Base-by-base conservation (phyloP, 2,113 vertebrate genomes). In the Scolopax mira region DNA sequence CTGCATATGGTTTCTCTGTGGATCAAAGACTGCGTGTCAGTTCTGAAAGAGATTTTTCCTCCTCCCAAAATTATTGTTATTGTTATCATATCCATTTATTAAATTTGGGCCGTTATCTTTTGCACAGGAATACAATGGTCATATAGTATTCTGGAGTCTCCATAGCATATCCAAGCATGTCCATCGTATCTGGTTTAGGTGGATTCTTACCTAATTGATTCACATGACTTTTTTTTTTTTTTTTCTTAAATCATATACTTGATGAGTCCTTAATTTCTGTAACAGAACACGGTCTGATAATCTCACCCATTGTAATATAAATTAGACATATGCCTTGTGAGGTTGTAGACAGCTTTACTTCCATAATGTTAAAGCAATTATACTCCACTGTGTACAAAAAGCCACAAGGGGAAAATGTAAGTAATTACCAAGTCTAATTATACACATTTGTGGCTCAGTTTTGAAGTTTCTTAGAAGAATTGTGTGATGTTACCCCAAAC, bases 381-480 rank as follows among this genome's bases (percentile, higher is more conserved):
- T 48, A 85, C 83, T 95, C 67, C 2, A 22, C 82, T 90, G n/a
- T 81, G 67, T 90, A 74, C 67, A 83, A 80, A 96, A 91, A 90
- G 55, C 79, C 93, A 88, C 90, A 80, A 91, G 79, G 88, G 94
- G 48, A 86, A 90, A 90, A 91, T 79, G 51, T 71, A 85, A 74
- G 57, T 86, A 80, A 96, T 96, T 93, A 86, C 42, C 51, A 80
- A 94, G 48, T 78, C 71, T 86, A 83, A 81, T 94, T 85, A 91
- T 83, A 57, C 11, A 46, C 57, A 71, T 88, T 94, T 80, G 51
- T 93, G 42, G 51, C 39, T 94, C 55, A 65, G 27, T 85, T 31
- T 71, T 90, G 48, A 49, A 90, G 64, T 69, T 83, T 31, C 35
- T 67, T 83, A 61, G 52, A 91, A 83, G 35, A 91, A 60, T 71